Conservation (phyloP, 2,888 invertebrate species). For the Agelastica alni region DNA sequence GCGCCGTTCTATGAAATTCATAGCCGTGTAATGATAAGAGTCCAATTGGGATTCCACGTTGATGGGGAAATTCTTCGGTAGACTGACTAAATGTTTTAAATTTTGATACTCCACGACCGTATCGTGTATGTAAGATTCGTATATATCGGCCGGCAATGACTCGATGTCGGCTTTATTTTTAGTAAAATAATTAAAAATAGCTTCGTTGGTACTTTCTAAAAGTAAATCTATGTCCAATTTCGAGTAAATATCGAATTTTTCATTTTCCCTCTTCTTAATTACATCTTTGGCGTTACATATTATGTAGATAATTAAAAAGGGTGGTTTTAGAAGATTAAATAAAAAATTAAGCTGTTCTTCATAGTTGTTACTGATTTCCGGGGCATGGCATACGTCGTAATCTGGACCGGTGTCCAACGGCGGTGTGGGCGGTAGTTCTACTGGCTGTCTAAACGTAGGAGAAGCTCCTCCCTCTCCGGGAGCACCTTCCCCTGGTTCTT, state of each 20-base stretch:
- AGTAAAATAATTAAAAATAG: constrained; percentile 55
- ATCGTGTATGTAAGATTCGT: constrained; percentile 36
- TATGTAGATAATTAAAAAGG: constrained; percentile 61
- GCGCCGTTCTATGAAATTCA: constrained; percentile 59
- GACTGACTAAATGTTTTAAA: constrained; percentile 58
- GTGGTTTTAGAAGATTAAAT: constrained; percentile 46
- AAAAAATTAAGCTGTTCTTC: constrained; percentile 51
- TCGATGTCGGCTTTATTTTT: constrained; percentile 45
- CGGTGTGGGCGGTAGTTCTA: background rate
- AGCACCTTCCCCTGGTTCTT: constrained; percentile 23
- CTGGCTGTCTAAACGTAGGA: background rate
- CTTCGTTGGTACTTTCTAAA: constrained; percentile 41
- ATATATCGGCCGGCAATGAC: constrained; percentile 43
- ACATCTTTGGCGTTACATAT: constrained; percentile 62
- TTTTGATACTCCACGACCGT: constrained; percentile 34
- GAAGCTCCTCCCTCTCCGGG: background rate
- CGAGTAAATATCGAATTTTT: constrained; percentile 48
- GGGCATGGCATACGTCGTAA: constrained; percentile 37
- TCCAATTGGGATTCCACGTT: constrained; percentile 60
- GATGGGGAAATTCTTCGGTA: constrained; percentile 57
- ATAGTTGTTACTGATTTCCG: constrained; percentile 42
- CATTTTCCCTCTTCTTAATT: constrained; percentile 53
- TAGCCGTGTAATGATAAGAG: constrained; percentile 57
- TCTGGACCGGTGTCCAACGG: constrained; percentile 37
- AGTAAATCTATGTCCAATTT: constrained; percentile 45